Evolutionary conservation across 2,797 vertebrate species (phyloP), one percentile per base, ranked within the genome.

Genomic region (Enoplosus armatus): DNA sequence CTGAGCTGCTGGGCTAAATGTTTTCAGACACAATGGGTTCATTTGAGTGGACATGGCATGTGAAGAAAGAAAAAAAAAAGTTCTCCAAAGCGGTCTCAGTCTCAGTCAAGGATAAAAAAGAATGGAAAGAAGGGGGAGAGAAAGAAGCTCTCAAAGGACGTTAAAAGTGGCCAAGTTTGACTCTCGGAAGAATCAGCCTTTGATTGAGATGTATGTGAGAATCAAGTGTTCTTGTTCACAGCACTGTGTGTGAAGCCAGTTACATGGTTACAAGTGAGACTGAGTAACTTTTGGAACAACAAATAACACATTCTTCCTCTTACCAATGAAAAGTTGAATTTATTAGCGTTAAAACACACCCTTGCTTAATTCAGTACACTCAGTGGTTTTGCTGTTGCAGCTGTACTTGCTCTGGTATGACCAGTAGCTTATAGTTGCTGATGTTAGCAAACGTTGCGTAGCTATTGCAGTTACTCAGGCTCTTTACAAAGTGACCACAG

Each of bases 21-120:
- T 83, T 86, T 80, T 85, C 79, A 82, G 53, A 89, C 86, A 95
- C 94, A 95, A 92, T 90, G 88, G 87, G 29, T 10, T 90, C 90
- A 80, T 92, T 95, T 89, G 78, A 89, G 75, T 89, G 85, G 78
- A 92, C 81, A 63, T n/a, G 72, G 75, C 89, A 79, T 73, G 82
- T 91, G 87, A 33, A 33, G 8, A n/a, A n/a, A n/a, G n/a, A n/a
- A n/a, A n/a, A n/a, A 85, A 90, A 86, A 79, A 90, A 79, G 84
- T 71, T 66, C 82, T 79, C 81, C 65, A 82, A 71, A 85, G 78
- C 54, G 20, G 68, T 72, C 70, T 80, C 77, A 78, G 83, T 90
- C 87, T 69, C 73, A 82, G 83, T 86, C 84, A 82, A 80, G 79
- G 86, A 85, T 80, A 77, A 84, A 87, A n/a, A 82, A 85, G 83